Conservation (phyloP, 2,888 invertebrate species). For the Campoplex nolae region DNA sequence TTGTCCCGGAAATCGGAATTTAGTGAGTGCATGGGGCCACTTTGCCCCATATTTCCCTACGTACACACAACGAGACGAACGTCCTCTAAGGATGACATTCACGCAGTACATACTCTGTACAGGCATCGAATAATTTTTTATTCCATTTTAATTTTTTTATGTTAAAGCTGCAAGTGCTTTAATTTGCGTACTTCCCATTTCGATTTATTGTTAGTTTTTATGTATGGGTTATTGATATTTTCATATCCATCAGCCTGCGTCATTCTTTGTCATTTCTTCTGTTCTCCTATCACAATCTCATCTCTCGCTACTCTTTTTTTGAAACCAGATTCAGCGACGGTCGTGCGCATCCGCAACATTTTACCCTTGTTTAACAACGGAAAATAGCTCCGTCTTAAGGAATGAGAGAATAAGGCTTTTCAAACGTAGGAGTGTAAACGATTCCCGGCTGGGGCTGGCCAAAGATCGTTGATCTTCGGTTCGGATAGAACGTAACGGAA, state of each 20-base stretch:
- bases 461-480: slow-evolving; percentile 37
- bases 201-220: neutral
- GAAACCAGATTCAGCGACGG: slow-evolving; percentile 48
- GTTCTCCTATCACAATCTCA: neutral
- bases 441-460: slow-evolving; percentile 26
- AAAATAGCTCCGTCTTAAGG: slow-evolving; percentile 42
- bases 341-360: slow-evolving; percentile 49
- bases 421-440: slow-evolving; percentile 42
- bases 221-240: neutral
- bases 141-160: neutral
- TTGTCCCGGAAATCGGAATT: no score
- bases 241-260: no score
- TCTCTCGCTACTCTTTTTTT: slow-evolving; percentile 25
- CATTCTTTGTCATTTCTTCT: no score
- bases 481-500: slow-evolving; percentile 20
- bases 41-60: no score
- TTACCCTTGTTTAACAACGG: slow-evolving; percentile 16
- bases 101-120: neutral
- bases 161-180: neutral
- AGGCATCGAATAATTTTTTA: neutral
- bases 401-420: neutral
- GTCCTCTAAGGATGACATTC: neutral
- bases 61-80: neutral
- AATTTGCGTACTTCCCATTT: neutral
- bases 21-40: no score